Conservation (phyloP, 1,140 invertebrate species). For the Trachelipus rathkii region DNA sequence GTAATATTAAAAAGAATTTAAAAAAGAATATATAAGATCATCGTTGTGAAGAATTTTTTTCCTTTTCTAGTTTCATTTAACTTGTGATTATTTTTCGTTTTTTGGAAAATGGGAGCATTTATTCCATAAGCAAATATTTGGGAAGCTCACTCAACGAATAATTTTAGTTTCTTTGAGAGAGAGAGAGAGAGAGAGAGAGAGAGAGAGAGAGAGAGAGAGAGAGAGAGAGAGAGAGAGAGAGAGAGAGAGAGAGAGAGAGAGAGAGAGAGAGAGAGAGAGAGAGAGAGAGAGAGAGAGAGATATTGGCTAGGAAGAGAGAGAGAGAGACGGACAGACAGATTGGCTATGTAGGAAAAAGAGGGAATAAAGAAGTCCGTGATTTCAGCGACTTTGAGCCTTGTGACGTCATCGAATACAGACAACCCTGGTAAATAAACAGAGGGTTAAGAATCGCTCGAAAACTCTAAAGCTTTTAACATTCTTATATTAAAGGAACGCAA, state of each 20-base stretch:
- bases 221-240: too few relatives aligned
- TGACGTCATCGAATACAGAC: background rate
- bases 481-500: background rate
- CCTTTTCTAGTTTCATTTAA: background rate
- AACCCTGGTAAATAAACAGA: slow-evolving; percentile 1
- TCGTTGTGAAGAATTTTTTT: background rate
- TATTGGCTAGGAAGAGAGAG: too few relatives aligned
- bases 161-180: background rate
- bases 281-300: too few relatives aligned
- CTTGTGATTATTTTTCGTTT: background rate
- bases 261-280: too few relatives aligned
- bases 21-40: background rate
- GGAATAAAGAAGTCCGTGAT: background rate
- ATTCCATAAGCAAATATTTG: background rate
- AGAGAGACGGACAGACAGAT: too few relatives aligned
- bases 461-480: background rate
- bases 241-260: too few relatives aligned
- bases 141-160: background rate
- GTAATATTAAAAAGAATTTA: too few relatives aligned
- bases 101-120: background rate
- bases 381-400: background rate
- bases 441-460: background rate
- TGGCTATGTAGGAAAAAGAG: background rate
- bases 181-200: too few relatives aligned
- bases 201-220: too few relatives aligned